Conservation (phyloP, 1,140 invertebrate genomes). For the Vanessa atalanta region DNA sequence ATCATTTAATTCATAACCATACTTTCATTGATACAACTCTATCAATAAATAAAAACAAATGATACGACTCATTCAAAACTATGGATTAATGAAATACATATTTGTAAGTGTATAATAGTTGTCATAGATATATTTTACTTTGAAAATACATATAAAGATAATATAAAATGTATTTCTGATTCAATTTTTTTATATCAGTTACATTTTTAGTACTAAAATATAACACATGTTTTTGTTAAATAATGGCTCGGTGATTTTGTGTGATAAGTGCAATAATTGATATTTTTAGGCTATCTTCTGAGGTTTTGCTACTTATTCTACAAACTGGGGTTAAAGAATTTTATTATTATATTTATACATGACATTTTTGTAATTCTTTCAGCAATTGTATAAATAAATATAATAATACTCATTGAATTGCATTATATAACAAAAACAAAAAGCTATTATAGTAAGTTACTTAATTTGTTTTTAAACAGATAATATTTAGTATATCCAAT, state of each 20-base stretch:
- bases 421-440: background rate
- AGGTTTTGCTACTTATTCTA: too few relatives aligned
- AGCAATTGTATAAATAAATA: background rate
- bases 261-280: too few relatives aligned
- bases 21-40: conserved; percentile 1
- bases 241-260: too few relatives aligned
- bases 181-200: too few relatives aligned
- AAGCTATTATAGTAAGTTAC: too few relatives aligned
- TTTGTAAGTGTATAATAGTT: conserved; percentile 4
- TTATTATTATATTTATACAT: too few relatives aligned
- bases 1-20: conserved; percentile 25
- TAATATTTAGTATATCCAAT: background rate
- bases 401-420: background rate
- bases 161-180: background rate
- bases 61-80: conserved; percentile 27
- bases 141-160: background rate
- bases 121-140: background rate
- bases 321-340: too few relatives aligned
- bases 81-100: conserved; percentile 18
- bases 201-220: too few relatives aligned
- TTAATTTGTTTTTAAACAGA: too few relatives aligned
- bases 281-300: too few relatives aligned
- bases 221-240: too few relatives aligned
- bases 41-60: conserved; percentile 44
- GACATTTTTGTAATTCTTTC: too few relatives aligned